A percentile compares a stretch with the other conserved stretches of the same genome.
Evolutionary conservation across 1,140 invertebrate genomes (phyloP).

Genomic region (Chrysomallon squamiferum): DNA sequence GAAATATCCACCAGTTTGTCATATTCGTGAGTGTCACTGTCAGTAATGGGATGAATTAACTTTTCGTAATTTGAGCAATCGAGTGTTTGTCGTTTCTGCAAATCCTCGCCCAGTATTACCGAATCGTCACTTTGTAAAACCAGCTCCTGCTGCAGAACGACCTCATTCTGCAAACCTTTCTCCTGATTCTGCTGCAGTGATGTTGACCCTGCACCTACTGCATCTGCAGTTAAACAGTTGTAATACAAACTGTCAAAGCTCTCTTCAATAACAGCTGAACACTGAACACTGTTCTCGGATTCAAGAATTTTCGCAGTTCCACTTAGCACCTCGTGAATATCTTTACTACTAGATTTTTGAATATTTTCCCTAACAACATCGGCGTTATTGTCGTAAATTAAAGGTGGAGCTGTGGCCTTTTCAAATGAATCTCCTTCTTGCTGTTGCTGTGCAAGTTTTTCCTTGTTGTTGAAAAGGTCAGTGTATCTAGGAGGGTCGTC

Average conservation of each 20-base stretch:
- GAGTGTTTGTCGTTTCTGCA: not conserved
- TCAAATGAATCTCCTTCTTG: constrained; percentile 15
- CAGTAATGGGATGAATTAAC: not conserved
- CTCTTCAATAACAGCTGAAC: not conserved
- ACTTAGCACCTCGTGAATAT: constrained; percentile 17
- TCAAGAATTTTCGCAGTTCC: constrained; percentile 17
- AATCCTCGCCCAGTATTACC: too few relatives aligned
- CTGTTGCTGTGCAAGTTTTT: constrained; percentile 6
- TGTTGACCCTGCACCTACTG: too few relatives aligned
- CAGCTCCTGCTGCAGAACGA: too few relatives aligned
- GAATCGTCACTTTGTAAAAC: too few relatives aligned
- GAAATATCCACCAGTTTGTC: constrained; percentile 1
- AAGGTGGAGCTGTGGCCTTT: constrained; percentile 23
- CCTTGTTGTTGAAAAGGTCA: constrained; percentile 21
- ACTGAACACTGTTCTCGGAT: constrained; percentile 6
- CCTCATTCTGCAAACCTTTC: too few relatives aligned
- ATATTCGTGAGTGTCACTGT: constrained; percentile 1
- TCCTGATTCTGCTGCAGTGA: too few relatives aligned
- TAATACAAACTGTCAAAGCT: not conserved
- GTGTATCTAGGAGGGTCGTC: constrained; percentile 24
- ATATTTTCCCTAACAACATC: not conserved
- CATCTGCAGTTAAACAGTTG: too few relatives aligned
- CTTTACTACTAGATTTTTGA: not conserved
- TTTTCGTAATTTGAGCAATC: constrained; percentile 12
- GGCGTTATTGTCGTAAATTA: constrained; percentile 7